A percentile compares a stretch with the other conserved stretches of the same genome.
Conservation (phyloP, 2,797 vertebrate genomes). For the Mormyrus hasselquistii region DNA sequence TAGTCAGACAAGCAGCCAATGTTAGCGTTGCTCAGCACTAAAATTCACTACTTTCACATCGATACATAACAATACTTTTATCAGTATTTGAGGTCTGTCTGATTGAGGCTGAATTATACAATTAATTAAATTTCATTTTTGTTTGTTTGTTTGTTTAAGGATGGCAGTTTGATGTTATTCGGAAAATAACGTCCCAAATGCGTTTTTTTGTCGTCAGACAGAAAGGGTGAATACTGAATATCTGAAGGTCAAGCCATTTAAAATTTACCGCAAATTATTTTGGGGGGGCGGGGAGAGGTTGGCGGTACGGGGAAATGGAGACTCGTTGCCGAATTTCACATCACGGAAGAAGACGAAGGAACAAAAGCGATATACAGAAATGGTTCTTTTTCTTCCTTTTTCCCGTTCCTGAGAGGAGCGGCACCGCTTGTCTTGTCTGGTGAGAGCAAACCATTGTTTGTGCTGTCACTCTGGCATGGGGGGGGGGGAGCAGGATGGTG, state of each 20-base stretch:
- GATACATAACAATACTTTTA: not conserved
- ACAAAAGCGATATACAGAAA: not conserved
- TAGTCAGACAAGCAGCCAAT: not conserved
- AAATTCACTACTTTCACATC: not conserved
- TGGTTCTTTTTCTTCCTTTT: not conserved
- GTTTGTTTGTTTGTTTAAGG: not conserved
- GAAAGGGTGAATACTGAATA: not conserved
- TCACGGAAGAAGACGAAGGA: not conserved
- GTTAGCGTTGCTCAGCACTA: not conserved
- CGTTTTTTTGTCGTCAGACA: not conserved
- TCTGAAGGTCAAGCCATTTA: not conserved
- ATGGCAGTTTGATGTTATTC: not conserved
- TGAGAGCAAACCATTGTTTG: constrained; percentile 21
- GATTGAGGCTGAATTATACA: not conserved
- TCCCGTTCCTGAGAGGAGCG: not conserved
- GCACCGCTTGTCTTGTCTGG: not conserved
- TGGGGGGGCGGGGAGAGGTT: not conserved
- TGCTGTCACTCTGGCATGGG: constrained; percentile 30
- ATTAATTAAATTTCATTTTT: not conserved
- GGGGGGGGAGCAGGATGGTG: constrained; percentile 29
- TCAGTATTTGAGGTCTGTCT: not conserved
- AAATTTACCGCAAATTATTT: not conserved
- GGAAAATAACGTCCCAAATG: not conserved
- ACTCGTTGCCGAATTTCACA: not conserved
- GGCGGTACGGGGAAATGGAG: not conserved